Evolutionary conservation across 2,797 vertebrate species (phyloP).

Genomic region (Zalophus californianus): DNA sequence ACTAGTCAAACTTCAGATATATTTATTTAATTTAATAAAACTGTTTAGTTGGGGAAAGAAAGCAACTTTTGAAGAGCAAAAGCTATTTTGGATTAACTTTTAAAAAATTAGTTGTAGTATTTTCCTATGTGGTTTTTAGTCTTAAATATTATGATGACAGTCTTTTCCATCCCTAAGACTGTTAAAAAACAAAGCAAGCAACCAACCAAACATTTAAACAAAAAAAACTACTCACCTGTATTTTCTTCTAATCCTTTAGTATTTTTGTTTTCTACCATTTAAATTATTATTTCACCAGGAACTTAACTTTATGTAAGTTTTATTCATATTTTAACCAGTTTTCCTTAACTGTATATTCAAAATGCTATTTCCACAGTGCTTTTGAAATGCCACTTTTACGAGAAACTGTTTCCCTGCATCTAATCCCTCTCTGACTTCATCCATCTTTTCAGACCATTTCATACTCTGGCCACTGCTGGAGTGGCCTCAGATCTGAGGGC

Average conservation of each 20-base stretch:
- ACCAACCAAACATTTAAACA: background rate
- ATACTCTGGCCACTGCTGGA: no score
- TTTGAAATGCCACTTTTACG: background rate
- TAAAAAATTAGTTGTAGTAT: background rate
- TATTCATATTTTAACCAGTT: background rate
- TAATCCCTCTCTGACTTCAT: background rate
- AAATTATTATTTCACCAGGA: constrained; percentile 8
- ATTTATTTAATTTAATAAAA: constrained; percentile 54
- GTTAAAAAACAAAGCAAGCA: background rate
- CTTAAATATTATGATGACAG: background rate
- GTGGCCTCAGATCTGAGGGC: rapidly evolving
- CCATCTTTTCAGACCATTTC: background rate
- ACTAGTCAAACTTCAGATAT: constrained; percentile 34
- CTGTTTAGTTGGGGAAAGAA: background rate
- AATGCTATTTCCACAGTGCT: background rate
- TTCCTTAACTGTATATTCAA: background rate
- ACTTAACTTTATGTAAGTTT: background rate
- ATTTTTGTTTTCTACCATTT: constrained; percentile 44
- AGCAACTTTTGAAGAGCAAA: constrained; percentile 33
- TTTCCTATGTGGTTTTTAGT: constrained; percentile 20
- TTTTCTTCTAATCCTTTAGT: constrained; percentile 3
- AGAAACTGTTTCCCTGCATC: background rate
- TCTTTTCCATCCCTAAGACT: background rate
- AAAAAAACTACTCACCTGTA: background rate
- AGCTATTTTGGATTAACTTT: background rate